Evolutionary conservation across 2,113 vertebrate species (phyloP).

Genomic region (Clupea harengus): DNA sequence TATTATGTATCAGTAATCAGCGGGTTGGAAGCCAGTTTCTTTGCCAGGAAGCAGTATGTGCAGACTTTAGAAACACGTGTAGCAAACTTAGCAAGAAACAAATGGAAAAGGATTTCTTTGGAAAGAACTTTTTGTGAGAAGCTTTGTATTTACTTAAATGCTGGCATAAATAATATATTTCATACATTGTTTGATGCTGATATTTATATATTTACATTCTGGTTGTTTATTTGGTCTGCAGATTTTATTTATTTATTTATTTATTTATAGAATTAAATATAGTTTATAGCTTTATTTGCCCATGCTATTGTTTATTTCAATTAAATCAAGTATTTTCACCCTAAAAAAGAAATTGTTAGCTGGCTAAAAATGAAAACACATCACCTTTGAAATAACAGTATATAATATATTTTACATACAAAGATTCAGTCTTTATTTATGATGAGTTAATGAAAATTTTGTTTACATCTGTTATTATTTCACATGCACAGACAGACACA

Average conservation of each 20-base stretch:
- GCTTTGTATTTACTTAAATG: too few relatives aligned
- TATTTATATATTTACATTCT: not conserved
- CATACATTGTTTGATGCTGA: not conserved
- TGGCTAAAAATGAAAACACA: not conserved
- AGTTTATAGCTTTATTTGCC: not conserved
- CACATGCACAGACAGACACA: too few relatives aligned
- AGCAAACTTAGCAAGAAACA: not conserved
- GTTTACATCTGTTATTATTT: too few relatives aligned
- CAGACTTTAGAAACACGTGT: not conserved
- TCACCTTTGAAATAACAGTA: not conserved
- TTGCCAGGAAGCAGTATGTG: not conserved
- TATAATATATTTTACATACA: not conserved
- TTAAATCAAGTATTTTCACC: not conserved
- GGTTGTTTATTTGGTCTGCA: not conserved
- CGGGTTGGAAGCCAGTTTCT: not conserved
- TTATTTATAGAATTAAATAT: not conserved
- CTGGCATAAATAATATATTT: too few relatives aligned
- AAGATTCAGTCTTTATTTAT: too few relatives aligned
- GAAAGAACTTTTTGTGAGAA: not conserved
- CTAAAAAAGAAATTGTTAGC: not conserved
- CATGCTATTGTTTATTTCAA: not conserved
- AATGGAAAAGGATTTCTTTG: not conserved
- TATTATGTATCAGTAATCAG: constrained; percentile 5
- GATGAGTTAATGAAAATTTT: too few relatives aligned
- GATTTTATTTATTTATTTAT: not conserved